phyloP scores from a whole-genome alignment of 1,140 invertebrate species.

The Bombus soroeensis region DNA sequence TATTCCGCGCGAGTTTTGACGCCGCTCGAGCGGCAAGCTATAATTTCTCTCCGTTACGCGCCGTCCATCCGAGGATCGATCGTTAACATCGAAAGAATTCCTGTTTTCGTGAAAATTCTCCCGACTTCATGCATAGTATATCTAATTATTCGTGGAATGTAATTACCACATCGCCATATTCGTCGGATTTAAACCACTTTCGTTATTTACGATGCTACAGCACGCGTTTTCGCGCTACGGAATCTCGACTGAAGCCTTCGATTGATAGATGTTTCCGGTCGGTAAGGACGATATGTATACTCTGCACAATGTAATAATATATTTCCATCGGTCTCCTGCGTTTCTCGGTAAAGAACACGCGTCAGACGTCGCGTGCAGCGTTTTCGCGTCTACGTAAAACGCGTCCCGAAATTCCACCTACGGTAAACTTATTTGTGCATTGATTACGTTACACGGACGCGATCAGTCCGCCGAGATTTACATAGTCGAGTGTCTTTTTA shows the following conservation, averaged over 20 bases:
- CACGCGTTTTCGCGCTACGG: background rate
- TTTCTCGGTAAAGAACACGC: background rate
- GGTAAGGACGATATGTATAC: background rate
- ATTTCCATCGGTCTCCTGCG: background rate
- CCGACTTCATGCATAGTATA: too few species aligned
- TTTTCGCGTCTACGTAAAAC: background rate
- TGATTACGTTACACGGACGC: conserved; percentile 24
- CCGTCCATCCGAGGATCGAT: conserved; percentile 24
- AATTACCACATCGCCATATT: background rate
- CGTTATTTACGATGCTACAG: background rate
- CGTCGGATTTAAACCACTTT: background rate
- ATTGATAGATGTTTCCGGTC: background rate
- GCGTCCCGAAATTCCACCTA: background rate
- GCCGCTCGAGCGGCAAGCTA: conserved; percentile 1
- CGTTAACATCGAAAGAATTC: background rate
- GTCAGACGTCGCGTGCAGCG: background rate
- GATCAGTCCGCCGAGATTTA: conserved; percentile 13
- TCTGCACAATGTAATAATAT: background rate
- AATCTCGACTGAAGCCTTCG: background rate
- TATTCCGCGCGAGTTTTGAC: conserved; percentile 54
- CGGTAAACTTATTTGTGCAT: background rate
- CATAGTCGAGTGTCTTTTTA: conserved; percentile 25
- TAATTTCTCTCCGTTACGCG: conserved; percentile 30
- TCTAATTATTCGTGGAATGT: background rate
- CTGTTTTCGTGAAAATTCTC: background rate